Conservation (phyloP, 1,140 invertebrate genomes). For the Platorchestia sp. region DNA sequence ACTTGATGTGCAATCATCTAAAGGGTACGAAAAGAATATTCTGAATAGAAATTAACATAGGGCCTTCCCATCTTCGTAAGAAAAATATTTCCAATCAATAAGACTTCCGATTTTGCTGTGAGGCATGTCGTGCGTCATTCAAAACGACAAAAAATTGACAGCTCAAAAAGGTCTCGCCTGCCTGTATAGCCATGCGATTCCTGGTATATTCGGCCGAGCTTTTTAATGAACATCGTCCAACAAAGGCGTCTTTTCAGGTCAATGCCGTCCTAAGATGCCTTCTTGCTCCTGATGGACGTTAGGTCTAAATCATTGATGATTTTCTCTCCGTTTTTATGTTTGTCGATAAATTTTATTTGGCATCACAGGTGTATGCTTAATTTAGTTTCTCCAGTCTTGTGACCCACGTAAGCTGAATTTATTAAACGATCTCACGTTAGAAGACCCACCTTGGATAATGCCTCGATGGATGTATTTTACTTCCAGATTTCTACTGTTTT, state of each 20-base stretch:
- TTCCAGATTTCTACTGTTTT: background rate
- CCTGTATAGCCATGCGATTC: background rate
- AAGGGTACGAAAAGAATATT: background rate
- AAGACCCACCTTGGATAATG: background rate
- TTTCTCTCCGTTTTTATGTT: background rate
- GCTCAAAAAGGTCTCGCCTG: background rate
- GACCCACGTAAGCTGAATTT: background rate
- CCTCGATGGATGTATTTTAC: too few relatives aligned
- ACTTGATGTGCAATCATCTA: background rate
- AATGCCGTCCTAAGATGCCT: background rate
- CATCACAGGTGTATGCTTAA: background rate
- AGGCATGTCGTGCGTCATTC: background rate
- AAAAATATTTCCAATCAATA: background rate
- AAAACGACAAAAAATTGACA: background rate
- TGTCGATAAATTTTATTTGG: background rate
- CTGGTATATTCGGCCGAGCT: background rate
- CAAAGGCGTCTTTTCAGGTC: background rate
- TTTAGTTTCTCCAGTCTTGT: background rate
- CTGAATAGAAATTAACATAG: background rate
- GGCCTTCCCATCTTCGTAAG: background rate
- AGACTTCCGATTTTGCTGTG: background rate
- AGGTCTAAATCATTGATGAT: background rate
- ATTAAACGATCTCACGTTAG: background rate
- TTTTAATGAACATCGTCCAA: background rate
- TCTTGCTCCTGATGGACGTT: background rate